These are phyloP conservation scores for Raja brachyura DNA, from an alignment of 2,113 vertebrate genomes.

Conservation along the genomic window DNA sequence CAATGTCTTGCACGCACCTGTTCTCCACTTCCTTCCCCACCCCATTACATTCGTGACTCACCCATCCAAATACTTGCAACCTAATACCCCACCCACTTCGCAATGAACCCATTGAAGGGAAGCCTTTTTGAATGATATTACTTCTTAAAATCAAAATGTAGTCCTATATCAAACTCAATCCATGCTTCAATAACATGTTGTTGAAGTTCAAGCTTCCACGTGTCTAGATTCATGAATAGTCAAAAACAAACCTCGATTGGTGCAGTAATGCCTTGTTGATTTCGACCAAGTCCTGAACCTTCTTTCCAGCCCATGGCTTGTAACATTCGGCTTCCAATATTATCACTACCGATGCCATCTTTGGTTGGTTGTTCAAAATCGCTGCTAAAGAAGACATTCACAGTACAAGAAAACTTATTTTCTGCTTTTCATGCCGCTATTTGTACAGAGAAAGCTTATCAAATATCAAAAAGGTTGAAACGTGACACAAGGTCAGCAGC, in stretches of 20 bases:
- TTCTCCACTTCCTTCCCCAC: background rate
- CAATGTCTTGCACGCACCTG: background rate
- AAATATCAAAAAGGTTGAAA: background rate
- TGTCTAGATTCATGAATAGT: background rate
- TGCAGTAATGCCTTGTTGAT: conserved; percentile 93
- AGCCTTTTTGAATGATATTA: background rate
- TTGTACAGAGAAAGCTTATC: background rate
- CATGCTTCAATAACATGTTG: background rate
- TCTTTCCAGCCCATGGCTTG: conserved; percentile 99
- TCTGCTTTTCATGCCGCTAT: background rate
- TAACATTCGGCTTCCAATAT: conserved; percentile 98
- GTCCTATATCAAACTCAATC: background rate
- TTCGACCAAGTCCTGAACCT: conserved; percentile 88
- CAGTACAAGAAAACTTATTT: background rate
- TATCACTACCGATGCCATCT: conserved; percentile 92
- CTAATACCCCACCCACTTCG: background rate
- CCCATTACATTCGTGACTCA: background rate
- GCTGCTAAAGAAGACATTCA: conserved; percentile 49
- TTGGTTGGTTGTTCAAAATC: conserved; percentile 98
- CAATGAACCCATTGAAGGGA: background rate
- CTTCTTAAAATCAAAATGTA: background rate
- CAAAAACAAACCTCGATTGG: conserved; percentile 78
- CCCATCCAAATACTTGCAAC: background rate
- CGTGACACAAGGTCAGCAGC: background rate
- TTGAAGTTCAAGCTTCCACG: background rate